Percentiles rank a stretch among this genome's conserved stretches.
phyloP scores from a whole-genome alignment of 2,888 invertebrate genomes.

The Tetropium fuscum region DNA sequence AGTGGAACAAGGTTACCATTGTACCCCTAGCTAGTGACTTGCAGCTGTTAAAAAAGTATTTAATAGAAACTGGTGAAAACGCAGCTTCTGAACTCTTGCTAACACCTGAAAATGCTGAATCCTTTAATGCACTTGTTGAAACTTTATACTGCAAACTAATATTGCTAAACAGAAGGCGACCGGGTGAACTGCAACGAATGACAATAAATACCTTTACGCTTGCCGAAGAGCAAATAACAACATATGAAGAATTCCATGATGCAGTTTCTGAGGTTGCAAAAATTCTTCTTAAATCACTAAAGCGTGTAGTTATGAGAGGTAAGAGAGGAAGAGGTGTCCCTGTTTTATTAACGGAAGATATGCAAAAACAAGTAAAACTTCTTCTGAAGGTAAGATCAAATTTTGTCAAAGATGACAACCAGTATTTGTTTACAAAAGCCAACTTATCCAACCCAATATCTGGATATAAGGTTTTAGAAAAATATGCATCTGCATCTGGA shows the following conservation, averaged over 20 bases:
- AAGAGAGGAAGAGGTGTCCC: conserved; percentile 43
- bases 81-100: conserved; percentile 14
- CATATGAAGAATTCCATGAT: conserved; percentile 44
- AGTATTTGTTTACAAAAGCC: conserved; percentile 15
- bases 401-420: conserved; percentile 29
- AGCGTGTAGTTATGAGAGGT: conserved; percentile 44
- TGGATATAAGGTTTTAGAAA: conserved; percentile 23
- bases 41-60: conserved; percentile 32
- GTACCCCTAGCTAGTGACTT: conserved; percentile 43
- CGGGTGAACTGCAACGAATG: conserved; percentile 47
- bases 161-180: conserved; percentile 43
- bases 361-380: conserved; percentile 35
- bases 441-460: conserved; percentile 20
- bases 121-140: conserved; percentile 41
- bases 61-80: conserved; percentile 20
- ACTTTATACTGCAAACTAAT: conserved; percentile 43
- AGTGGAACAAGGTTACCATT: conserved; percentile 42
- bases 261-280: conserved; percentile 36
- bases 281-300: conserved; percentile 31
- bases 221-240: conserved; percentile 13
- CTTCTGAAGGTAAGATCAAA: conserved; percentile 34
- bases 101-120: conserved; percentile 9
- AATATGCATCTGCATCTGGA: conserved; percentile 18
- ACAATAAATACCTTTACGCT: not conserved
- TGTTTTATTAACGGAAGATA: conserved; percentile 39